phyloP scores from a whole-genome alignment of 2,113 vertebrate genomes.

The Gopherus evgoodei region DNA sequence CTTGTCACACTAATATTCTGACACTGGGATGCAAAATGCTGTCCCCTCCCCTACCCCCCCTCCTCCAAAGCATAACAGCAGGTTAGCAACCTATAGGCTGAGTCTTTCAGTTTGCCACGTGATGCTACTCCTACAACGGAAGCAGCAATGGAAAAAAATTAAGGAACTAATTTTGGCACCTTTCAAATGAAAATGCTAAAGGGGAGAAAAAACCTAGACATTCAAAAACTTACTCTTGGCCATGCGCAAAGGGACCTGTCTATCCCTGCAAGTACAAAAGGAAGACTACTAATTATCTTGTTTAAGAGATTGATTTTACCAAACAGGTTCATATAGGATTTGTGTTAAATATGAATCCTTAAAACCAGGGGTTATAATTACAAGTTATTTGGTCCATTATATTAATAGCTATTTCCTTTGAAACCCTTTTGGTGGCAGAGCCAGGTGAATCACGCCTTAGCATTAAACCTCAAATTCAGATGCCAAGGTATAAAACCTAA shows the following conservation, averaged over 20 bases:
- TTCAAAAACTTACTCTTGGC: neutral
- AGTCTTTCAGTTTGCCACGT: neutral
- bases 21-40: neutral
- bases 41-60: neutral
- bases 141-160: neutral
- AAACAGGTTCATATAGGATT: neutral
- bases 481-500: neutral
- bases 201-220: rapidly evolving
- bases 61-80: neutral
- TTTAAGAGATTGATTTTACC: neutral
- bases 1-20: slow-evolving; percentile 25
- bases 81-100: neutral
- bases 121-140: neutral
- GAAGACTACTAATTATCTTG: neutral
- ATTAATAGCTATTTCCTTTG: neutral
- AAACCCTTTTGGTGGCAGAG: neutral
- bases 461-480: neutral
- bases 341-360: neutral
- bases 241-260: neutral
- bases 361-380: neutral
- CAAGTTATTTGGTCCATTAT: neutral
- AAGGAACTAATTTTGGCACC: neutral
- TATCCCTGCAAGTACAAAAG: neutral
- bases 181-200: neutral
- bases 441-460: neutral